Base-by-base conservation (phyloP, 2,797 vertebrate species). In the Dryobates pubescens region DNA sequence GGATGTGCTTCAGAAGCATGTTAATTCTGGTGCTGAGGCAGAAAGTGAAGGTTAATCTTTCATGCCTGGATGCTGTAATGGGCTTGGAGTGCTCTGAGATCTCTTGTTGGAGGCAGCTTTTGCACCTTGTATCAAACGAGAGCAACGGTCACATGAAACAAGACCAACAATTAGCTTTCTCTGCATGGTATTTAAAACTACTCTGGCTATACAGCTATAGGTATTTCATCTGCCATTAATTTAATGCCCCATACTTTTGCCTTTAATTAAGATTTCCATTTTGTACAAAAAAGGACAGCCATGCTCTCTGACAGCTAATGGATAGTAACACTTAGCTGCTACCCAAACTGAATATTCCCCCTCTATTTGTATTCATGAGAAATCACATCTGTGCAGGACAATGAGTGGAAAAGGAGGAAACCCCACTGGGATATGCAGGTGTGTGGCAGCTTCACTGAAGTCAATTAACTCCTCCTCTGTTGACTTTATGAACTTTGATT, bases 401-500 rank as follows among this genome's bases (percentile, higher is more conserved):
- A 80, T 79, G 70, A 77, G 29, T 85, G 56, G 71, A 75, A 91
- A 88, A 88, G n/a, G 43, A 77, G 56, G 72, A 89, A 92, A 71
- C 89, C 72, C 75, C 36, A 14, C 36, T 56, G 63, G 69, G 74
- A 62, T 74, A 51, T 16, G 17, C 65, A 92, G 75, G 78, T 95
- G 69, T 89, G 27, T 77, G 47, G 41, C 69, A 77, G 23, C 26
- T 63, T 69, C 65, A 47, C 29, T 61, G 54, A 64, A 90, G 68
- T 82, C 30, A 77, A 27, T 88, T 88, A 77, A 47, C 24, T 10
- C 58, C 17, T 22, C 14, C n/a, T 24, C 59, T 41, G 24, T 41
- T 85, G 23, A 72, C 47, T 77, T 74, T 92, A 54, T 85, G 75
- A 85, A 71, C 62, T 90, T 89, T 27, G 81, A 90, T 87, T 90